Evolutionary conservation across 1,140 invertebrate species (phyloP).

Genomic region (Halesus radiatus): DNA sequence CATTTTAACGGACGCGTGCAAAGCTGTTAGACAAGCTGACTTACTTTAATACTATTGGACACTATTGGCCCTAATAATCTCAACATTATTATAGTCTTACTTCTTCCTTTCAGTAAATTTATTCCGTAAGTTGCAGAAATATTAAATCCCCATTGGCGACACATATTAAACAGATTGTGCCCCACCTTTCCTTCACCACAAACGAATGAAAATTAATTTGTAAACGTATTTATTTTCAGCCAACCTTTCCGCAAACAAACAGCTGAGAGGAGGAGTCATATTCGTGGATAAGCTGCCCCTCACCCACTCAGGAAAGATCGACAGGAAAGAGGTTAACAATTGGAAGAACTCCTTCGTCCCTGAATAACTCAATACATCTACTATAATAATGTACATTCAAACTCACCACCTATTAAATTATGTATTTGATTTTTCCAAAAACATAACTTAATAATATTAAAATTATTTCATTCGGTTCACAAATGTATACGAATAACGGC

Average conservation of each 20-base stretch:
- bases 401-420: background rate
- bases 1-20: no score
- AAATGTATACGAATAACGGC: no score
- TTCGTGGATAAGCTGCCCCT: slow-evolving; percentile 71
- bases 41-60: no score
- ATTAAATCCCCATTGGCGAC: no score
- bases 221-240: slow-evolving; percentile 47
- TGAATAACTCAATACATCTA: background rate
- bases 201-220: background rate
- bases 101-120: no score
- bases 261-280: slow-evolving; percentile 66
- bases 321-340: slow-evolving; percentile 43
- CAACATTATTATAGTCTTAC: no score
- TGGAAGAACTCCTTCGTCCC: slow-evolving; percentile 9
- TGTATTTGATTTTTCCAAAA: slow-evolving; percentile 26
- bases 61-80: no score
- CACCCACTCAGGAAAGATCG: slow-evolving; percentile 68
- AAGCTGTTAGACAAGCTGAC: no score
- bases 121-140: no score
- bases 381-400: background rate
- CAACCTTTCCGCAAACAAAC: slow-evolving; percentile 57
- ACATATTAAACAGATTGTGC: no score
- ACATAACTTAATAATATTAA: background rate
- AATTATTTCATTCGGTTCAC: no score
- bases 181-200: background rate